Evolutionary conservation across 2,888 invertebrate genomes (phyloP).

Genomic region (Onchidella celtica): DNA sequence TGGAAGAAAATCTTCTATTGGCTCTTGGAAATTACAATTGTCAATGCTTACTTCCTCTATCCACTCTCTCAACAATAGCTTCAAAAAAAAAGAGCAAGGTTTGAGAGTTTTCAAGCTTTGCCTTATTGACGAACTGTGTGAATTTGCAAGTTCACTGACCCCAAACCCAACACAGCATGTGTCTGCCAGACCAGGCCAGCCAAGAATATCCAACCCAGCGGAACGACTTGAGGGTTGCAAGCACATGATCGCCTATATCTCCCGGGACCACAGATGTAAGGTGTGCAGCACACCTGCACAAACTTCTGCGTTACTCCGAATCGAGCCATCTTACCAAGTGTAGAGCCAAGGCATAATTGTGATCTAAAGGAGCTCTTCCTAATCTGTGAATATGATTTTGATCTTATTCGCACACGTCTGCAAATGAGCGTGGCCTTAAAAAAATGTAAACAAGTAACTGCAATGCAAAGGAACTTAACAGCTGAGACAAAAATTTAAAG

Average conservation of each 20-base stretch:
- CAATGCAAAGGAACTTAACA: too few species aligned
- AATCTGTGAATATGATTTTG: too few species aligned
- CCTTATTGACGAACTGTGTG: background rate
- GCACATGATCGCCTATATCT: conserved; percentile 1
- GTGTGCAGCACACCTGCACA: too few species aligned
- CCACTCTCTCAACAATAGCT: background rate
- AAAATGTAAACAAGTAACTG: too few species aligned
- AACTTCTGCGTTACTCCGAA: too few species aligned
- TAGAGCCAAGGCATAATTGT: too few species aligned
- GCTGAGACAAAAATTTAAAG: too few species aligned
- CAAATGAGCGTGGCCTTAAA: too few species aligned
- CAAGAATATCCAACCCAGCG: conserved; percentile 5
- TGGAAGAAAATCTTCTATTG: too few species aligned
- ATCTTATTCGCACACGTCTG: too few species aligned
- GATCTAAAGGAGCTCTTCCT: too few species aligned
- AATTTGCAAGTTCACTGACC: background rate
- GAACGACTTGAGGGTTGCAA: conserved; percentile 6
- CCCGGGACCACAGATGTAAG: conserved; percentile 4
- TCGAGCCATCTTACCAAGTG: too few species aligned
- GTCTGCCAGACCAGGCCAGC: background rate
- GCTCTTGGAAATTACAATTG: background rate
- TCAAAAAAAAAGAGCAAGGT: background rate
- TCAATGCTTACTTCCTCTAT: background rate
- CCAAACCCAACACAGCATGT: background rate
- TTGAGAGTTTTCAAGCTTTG: background rate